phyloP scores from a whole-genome alignment of 2,888 invertebrate species.

The Nemotelus pantherinus region DNA sequence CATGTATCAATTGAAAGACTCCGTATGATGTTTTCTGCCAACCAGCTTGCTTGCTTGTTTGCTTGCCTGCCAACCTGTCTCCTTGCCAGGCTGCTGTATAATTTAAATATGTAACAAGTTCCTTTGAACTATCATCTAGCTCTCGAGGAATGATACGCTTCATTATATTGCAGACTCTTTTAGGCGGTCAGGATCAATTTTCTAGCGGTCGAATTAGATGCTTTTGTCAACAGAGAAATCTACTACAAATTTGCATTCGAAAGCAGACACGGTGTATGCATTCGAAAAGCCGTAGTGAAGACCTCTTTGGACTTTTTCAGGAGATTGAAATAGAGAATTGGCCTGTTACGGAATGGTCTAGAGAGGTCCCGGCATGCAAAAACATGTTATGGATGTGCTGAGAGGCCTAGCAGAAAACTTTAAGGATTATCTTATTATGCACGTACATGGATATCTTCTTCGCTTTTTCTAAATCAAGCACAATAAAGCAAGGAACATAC shows the following conservation, averaged over 20 bases:
- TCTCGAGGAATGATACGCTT: background rate
- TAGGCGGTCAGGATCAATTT: constrained; percentile 12
- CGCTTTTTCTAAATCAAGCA: constrained; percentile 10
- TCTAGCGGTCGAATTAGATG: constrained; percentile 24
- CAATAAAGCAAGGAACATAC: no score
- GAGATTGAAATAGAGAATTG: constrained; percentile 14
- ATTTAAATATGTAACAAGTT: constrained; percentile 26
- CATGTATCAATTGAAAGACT: constrained; percentile 30
- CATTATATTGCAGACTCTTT: constrained; percentile 12
- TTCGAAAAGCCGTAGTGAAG: constrained; percentile 16
- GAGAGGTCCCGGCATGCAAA: constrained; percentile 25
- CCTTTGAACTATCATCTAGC: constrained; percentile 1
- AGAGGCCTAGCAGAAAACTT: constrained; percentile 21
- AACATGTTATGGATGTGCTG: constrained; percentile 34
- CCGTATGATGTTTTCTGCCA: background rate
- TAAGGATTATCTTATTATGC: constrained; percentile 40
- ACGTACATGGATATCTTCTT: constrained; percentile 36
- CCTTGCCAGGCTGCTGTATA: background rate
- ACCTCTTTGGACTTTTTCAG: background rate
- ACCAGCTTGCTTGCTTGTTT: no score
- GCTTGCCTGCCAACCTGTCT: background rate
- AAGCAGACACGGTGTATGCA: background rate
- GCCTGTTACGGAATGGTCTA: constrained; percentile 41
- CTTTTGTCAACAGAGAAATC: constrained; percentile 34
- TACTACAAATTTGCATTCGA: background rate